These are phyloP conservation scores for Ispidina picta DNA, from an alignment of 2,797 vertebrate species.

Conservation along the genomic window DNA sequence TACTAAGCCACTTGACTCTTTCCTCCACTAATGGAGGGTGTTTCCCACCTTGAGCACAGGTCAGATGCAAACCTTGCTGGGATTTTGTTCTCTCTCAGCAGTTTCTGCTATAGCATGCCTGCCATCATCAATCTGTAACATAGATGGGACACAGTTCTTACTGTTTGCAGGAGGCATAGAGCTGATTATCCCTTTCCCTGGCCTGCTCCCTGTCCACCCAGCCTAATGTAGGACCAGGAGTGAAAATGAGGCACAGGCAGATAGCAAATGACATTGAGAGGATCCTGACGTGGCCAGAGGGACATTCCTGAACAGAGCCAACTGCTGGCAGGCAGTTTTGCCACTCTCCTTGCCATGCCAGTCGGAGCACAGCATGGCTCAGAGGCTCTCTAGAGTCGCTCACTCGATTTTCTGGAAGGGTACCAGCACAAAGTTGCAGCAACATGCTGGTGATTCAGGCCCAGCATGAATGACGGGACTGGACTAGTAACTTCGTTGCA, in stretches of 20 bases:
- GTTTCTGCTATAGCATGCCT: not conserved
- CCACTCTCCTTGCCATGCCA: not conserved
- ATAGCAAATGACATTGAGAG: not conserved
- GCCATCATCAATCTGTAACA: not conserved
- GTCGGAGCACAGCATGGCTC: not conserved
- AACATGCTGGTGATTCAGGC: not conserved
- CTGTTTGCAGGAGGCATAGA: not conserved
- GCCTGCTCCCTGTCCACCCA: not conserved
- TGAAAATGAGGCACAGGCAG: not conserved
- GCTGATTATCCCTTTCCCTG: not conserved
- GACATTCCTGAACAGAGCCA: not conserved
- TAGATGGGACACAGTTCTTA: not conserved
- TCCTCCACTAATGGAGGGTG: not conserved
- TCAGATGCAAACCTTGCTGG: not conserved
- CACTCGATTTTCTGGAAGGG: not conserved
- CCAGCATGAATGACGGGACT: not conserved
- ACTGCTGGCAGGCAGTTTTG: rapidly evolving
- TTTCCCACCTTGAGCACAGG: not conserved
- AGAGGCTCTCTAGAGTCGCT: not conserved
- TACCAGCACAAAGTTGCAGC: conserved; percentile 26
- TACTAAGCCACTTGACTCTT: not conserved
- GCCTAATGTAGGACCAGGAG: not conserved
- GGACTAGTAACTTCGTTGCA: not conserved
- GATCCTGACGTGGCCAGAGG: rapidly evolving
- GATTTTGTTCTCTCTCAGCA: not conserved